Evolutionary conservation across 64 coral and sea anemone genomes (phyloP).

Genomic region (Montipora capricornis): DNA sequence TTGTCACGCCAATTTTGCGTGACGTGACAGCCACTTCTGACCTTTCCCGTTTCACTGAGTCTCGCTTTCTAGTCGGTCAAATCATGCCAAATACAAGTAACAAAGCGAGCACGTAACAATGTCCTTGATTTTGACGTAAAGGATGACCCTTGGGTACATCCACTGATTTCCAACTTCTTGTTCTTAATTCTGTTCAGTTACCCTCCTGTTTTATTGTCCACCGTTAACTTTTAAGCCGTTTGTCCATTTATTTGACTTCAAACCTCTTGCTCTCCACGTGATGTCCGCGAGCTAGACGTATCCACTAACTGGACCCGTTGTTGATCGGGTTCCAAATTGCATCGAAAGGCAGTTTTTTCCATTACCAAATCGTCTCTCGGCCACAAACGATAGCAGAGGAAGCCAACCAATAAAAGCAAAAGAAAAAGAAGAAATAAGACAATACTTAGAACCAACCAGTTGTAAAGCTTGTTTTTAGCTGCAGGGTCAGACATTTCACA

Average conservation of each 20-base stretch:
- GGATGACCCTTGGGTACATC: not conserved
- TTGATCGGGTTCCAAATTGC: not conserved
- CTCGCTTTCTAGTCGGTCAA: not conserved
- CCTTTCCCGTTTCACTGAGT: too few species aligned
- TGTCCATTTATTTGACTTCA: not conserved
- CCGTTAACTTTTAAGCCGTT: not conserved
- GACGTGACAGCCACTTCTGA: too few species aligned
- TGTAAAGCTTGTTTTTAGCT: conserved; percentile 20
- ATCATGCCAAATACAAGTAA: not conserved
- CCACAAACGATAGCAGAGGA: conserved; percentile 34
- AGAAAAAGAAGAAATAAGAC: conserved; percentile 15
- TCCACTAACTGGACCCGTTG: not conserved
- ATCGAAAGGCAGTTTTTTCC: not conserved
- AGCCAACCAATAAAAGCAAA: conserved; percentile 7
- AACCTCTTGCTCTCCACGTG: not conserved
- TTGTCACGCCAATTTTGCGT: too few species aligned
- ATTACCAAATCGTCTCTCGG: not conserved
- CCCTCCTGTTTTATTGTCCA: not conserved
- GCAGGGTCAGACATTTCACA: conserved; percentile 3
- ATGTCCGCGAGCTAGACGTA: conserved; percentile 13
- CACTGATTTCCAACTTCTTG: too few species aligned
- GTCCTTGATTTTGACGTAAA: not conserved
- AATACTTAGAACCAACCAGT: conserved; percentile 35
- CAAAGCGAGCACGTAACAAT: not conserved
- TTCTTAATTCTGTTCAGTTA: not conserved